Conservation (phyloP, 2,888 invertebrate species). For the Mythimna pallens region DNA sequence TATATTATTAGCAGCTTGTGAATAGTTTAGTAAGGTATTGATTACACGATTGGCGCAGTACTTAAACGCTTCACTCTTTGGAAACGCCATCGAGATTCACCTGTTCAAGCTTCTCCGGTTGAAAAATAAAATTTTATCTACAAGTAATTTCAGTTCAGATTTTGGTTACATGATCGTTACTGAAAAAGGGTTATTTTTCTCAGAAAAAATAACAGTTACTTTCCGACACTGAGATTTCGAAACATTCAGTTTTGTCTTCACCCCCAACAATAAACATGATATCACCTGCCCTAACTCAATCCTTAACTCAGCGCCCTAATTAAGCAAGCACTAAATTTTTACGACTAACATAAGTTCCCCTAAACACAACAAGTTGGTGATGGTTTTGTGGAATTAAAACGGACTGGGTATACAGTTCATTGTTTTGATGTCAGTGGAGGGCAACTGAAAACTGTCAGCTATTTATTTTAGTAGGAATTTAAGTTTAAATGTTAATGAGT, state of each 20-base stretch:
- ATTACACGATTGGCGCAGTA: constrained; percentile 1
- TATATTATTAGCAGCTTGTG: constrained; percentile 10
- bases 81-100: background rate
- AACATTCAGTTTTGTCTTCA: constrained; percentile 21
- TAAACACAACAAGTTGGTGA: constrained; percentile 49
- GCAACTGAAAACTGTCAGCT: constrained; percentile 19
- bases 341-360: constrained; percentile 55
- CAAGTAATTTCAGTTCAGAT: background rate
- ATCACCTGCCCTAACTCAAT: constrained; percentile 38
- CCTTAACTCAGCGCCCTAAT: constrained; percentile 49
- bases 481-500: constrained; percentile 32
- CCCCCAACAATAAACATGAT: constrained; percentile 37
- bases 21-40: constrained; percentile 7
- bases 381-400: constrained; percentile 54
- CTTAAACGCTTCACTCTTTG: background rate
- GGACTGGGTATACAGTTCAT: constrained; percentile 40
- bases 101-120: too few species aligned
- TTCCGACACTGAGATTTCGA: background rate
- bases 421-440: constrained; percentile 43
- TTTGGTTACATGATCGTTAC: background rate
- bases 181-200: background rate
- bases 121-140: background rate
- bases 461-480: constrained; percentile 40
- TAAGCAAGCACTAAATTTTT: constrained; percentile 61
- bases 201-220: background rate